Evolutionary conservation across 2,113 vertebrate species (phyloP).

Genomic region (Xyrauchen texanus): DNA sequence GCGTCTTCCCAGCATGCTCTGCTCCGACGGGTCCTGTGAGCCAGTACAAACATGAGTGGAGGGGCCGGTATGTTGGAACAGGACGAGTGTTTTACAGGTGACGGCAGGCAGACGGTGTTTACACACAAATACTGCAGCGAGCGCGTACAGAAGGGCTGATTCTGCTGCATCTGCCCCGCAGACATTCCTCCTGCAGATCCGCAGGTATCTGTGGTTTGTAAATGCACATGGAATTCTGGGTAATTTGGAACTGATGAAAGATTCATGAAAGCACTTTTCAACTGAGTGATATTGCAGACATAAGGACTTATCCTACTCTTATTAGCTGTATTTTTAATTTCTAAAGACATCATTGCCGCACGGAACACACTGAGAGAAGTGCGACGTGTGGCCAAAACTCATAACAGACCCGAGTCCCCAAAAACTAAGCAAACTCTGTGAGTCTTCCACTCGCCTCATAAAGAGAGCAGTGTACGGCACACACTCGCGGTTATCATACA

Average conservation of each 20-base stretch:
- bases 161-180: conserved; percentile 38
- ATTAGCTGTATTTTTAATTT: too few species aligned
- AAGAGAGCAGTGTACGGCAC: conserved; percentile 66
- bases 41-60: conserved; percentile 69
- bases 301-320: too few species aligned
- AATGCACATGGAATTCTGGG: neutral
- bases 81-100: conserved; percentile 43
- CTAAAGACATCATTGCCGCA: too few species aligned
- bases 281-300: too few species aligned
- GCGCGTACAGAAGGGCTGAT: conserved; percentile 17
- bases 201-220: conserved; percentile 36
- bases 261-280: neutral
- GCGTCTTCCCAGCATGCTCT: conserved; percentile 69
- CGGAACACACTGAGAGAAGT: conserved; percentile 58
- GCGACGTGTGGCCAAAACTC: conserved; percentile 65
- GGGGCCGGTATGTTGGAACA: conserved; percentile 26
- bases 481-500: conserved; percentile 49
- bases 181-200: neutral
- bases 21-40: conserved; percentile 65
- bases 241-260: conserved; percentile 31
- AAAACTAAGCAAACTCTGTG: conserved; percentile 70
- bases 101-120: conserved; percentile 50
- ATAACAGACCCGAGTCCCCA: conserved; percentile 57
- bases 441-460: conserved; percentile 51
- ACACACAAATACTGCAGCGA: conserved; percentile 48